Evolutionary conservation across 2,888 invertebrate species (phyloP).

Genomic region (Mystacides longicornis): DNA sequence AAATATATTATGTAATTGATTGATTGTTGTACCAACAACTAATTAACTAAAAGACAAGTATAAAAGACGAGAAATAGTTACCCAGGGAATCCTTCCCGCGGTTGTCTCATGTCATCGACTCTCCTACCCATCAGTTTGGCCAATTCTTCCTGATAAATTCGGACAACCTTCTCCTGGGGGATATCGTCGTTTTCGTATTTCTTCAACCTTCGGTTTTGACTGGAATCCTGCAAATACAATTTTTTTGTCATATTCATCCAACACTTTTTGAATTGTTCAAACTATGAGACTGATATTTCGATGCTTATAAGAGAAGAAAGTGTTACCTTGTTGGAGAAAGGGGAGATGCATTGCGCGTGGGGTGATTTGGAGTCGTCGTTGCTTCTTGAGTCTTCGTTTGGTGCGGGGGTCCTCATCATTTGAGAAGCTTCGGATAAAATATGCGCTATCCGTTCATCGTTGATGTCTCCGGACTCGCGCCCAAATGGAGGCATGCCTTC

Average conservation of each 20-base stretch:
- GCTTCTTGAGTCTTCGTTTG: constrained; percentile 58
- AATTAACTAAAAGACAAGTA: background rate
- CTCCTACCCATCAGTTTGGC: constrained; percentile 84
- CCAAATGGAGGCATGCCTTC: constrained; percentile 75
- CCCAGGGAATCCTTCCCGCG: constrained; percentile 74
- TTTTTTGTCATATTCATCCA: too few relatives aligned
- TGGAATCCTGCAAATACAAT: constrained; percentile 51
- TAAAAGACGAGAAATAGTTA: constrained; percentile 37
- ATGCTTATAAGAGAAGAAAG: too few relatives aligned
- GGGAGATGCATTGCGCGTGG: constrained; percentile 71
- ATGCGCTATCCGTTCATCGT: constrained; percentile 88
- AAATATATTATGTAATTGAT: background rate
- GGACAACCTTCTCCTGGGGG: constrained; percentile 90
- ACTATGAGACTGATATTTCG: too few relatives aligned
- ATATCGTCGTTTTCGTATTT: constrained; percentile 92
- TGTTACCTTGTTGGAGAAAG: constrained; percentile 64
- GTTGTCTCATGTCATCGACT: constrained; percentile 66
- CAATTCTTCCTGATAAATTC: constrained; percentile 92
- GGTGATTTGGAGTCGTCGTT: constrained; percentile 76
- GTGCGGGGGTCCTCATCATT: constrained; percentile 64
- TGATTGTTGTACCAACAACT: background rate
- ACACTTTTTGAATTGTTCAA: too few relatives aligned
- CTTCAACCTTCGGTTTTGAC: constrained; percentile 68
- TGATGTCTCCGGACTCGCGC: constrained; percentile 66
- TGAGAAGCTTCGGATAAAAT: constrained; percentile 90